phyloP scores from a whole-genome alignment of 2,113 vertebrate species.

The Cyrtonyx montezumae region DNA sequence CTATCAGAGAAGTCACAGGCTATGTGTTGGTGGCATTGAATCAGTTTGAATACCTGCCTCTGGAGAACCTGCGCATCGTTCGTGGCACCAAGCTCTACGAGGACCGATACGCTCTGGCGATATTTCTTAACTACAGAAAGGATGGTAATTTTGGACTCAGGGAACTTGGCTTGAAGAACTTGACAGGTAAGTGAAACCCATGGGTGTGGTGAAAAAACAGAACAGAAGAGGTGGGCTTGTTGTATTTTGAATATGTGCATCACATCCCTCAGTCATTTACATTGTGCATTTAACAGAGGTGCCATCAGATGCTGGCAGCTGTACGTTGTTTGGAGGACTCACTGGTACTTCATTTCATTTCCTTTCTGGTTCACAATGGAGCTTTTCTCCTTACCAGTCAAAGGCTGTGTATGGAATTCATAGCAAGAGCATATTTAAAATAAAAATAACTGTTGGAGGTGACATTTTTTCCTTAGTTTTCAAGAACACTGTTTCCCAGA shows the following conservation, averaged over 20 bases:
- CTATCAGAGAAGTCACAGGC: conserved; percentile 95
- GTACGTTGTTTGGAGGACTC: not conserved
- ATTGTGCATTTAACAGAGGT: not conserved
- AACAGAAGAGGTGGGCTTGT: not conserved
- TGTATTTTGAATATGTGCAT: not conserved
- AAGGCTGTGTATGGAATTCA: not conserved
- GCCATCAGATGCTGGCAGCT: not conserved
- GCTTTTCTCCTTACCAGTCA: not conserved
- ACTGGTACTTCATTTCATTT: not conserved
- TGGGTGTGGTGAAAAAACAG: not conserved
- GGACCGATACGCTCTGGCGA: conserved; percentile 90
- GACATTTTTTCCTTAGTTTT: not conserved
- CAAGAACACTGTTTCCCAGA: not conserved
- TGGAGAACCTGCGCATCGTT: conserved; percentile 96
- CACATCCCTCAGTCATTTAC: not conserved
- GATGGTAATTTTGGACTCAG: conserved; percentile 91
- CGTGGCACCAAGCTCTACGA: conserved; percentile 96
- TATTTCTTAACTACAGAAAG: conserved; percentile 97
- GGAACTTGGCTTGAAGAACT: conserved; percentile 92
- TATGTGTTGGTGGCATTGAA: conserved; percentile 97
- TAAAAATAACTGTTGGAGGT: not conserved
- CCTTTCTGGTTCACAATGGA: not conserved
- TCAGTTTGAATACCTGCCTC: conserved; percentile 94
- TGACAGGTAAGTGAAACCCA: conserved; percentile 84
- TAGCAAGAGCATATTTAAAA: not conserved